These are phyloP conservation scores for Sinopyrophorus schimmeli DNA, from an alignment of 2,888 invertebrate genomes.

Conservation along the genomic window DNA sequence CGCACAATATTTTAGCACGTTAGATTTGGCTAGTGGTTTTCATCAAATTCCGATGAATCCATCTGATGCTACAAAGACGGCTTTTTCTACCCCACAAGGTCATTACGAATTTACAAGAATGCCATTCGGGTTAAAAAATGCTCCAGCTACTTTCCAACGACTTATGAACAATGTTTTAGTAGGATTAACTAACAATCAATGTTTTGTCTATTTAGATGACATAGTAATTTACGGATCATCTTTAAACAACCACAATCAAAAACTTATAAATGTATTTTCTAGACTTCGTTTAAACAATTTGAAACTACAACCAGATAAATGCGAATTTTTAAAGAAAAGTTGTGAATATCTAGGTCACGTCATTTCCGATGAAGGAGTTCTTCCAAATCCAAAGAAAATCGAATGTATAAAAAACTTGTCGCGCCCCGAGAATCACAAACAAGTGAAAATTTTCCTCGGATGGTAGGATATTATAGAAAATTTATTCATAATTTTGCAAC, in stretches of 20 bases:
- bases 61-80: constrained; percentile 33
- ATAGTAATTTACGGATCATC: constrained; percentile 40
- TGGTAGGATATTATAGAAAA: constrained; percentile 44
- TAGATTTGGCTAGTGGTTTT: constrained; percentile 33
- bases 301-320: constrained; percentile 42
- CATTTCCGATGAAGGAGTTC: constrained; percentile 38
- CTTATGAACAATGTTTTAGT: constrained; percentile 41
- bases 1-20: constrained; percentile 31
- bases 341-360: constrained; percentile 39
- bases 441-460: constrained; percentile 42
- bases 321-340: constrained; percentile 40
- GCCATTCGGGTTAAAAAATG: constrained; percentile 41
- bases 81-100: constrained; percentile 35
- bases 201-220: constrained; percentile 49
- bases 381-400: constrained; percentile 37
- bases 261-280: constrained; percentile 35
- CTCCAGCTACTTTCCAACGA: constrained; percentile 42
- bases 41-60: constrained; percentile 13
- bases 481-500: constrained; percentile 42
- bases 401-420: constrained; percentile 34
- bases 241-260: constrained; percentile 39
- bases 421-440: constrained; percentile 24
- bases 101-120: constrained; percentile 39
- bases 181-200: constrained; percentile 36
- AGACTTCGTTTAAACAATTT: constrained; percentile 35